A percentile compares a stretch with the other conserved stretches of the same genome.
These are phyloP conservation scores for Periophthalmodon schlosseri DNA, from an alignment of 2,113 vertebrate genomes.

Conservation along the genomic window DNA sequence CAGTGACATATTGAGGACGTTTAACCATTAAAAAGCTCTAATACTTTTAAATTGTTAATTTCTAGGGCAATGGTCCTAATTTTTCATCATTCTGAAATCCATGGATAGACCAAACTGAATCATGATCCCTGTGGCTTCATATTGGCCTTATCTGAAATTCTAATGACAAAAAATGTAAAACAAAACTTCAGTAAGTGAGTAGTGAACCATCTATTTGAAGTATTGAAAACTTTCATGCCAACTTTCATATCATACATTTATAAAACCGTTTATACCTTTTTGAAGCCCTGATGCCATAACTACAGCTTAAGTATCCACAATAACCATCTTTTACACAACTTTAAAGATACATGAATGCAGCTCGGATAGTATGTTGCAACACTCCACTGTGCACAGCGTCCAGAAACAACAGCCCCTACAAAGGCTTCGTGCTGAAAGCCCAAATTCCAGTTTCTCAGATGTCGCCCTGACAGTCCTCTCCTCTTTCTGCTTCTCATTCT, in stretches of 20 bases:
- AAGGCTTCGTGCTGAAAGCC: constrained; percentile 63
- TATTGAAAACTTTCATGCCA: background rate
- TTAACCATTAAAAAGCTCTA: no score
- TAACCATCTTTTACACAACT: constrained; percentile 6
- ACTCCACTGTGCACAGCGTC: constrained; percentile 47
- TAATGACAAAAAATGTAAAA: no score
- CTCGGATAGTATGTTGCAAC: constrained; percentile 40
- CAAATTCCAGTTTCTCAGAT: constrained; percentile 70
- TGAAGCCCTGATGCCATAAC: background rate
- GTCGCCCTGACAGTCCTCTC: constrained; percentile 56
- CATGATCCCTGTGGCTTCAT: background rate
- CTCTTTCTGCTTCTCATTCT: constrained; percentile 43
- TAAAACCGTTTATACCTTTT: background rate
- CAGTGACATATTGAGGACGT: no score
- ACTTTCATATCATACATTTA: background rate
- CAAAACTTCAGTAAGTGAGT: no score
- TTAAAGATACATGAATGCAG: constrained; percentile 19
- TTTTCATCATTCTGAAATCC: no score
- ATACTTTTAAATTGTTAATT: no score
- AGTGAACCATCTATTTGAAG: background rate
- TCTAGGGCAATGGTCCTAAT: no score
- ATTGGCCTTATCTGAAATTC: background rate
- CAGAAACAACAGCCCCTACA: constrained; percentile 66
- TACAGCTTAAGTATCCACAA: constrained; percentile 6
- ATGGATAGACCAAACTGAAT: background rate